Base-by-base conservation (phyloP, 1,140 invertebrate genomes). In the Lineus longissimus region DNA sequence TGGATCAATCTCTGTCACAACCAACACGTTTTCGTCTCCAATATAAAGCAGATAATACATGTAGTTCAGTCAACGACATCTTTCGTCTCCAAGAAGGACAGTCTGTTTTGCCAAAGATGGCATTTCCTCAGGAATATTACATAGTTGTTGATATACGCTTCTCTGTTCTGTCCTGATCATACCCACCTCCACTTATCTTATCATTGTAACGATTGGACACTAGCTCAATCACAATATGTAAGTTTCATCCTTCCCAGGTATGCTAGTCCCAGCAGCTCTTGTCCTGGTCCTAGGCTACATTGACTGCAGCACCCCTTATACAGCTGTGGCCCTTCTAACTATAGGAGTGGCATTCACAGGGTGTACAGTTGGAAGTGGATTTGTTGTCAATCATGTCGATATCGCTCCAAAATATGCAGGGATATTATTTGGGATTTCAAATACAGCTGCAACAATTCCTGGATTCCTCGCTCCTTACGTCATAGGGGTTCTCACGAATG, bases 341-440 rank as follows among this genome's bases (percentile, higher is more conserved):
- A 75, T 89, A 0, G 90, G 86, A 9, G 86, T 92, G 7, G 89
- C 88, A 19, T 84, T 87, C 54, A 89, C 90, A 70, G 92, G 92
- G 17, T 89, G 87, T 0, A 91, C 93, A 9, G 93, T 91, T 0
- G n/a, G n/a, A n/a, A 91, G 89, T 36, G 92, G 92, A 4, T 94
- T 93, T 78, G 84, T 94, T 25, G 89, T 92, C 59, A 95, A 94
- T 75, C 91, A 91, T 25, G 81, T 94, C 45, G 92, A 95, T 73
- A 93, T 95, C 71, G 92, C 92, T 67, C 68, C 71, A 78, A 74
- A 71, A 31, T 80, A 76, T 80, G 91, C 91, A 13, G 91, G 87
- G 89, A 59, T 74, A 1, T 75, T 94, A 17, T 92, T 93, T 88
- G 93, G 92, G 1, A 85, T 94, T 30, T 89, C 90, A 0, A 93